These are phyloP conservation scores for Amphilophus citrinellus DNA, from an alignment of 2,113 vertebrate genomes.

Conservation along the genomic window DNA sequence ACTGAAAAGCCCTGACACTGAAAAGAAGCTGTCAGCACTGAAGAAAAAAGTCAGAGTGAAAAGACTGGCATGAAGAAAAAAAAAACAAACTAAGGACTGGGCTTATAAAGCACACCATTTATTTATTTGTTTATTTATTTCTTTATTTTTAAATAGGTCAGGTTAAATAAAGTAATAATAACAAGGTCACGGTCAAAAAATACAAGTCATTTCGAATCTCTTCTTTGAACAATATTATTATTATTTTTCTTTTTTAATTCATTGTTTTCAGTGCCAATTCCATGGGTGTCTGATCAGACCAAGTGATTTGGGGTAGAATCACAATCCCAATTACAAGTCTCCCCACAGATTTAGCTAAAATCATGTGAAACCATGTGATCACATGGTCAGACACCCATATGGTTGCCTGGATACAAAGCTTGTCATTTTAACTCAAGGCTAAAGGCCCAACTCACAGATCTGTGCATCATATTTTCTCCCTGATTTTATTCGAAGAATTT, in stretches of 20 bases:
- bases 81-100: not conserved
- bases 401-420: conserved; percentile 1
- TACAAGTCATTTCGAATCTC: not conserved
- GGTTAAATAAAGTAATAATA: not conserved
- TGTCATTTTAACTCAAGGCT: not conserved
- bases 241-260: not conserved
- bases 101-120: not conserved
- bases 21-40: conserved; percentile 7
- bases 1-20: conserved; percentile 4
- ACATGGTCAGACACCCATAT: not conserved
- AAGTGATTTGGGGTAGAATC: not conserved
- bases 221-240: not conserved
- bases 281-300: not conserved
- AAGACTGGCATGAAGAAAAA: not conserved
- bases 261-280: not conserved
- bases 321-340: not conserved
- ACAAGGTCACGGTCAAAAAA: not conserved
- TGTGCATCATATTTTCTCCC: not conserved
- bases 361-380: not conserved
- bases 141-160: not conserved
- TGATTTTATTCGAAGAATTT: conserved; percentile 1
- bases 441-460: conserved; percentile 3
- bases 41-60: not conserved
- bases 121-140: not conserved
- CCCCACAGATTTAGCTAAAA: not conserved